Conservation (phyloP, 1,140 invertebrate species). For the Hylaeus anthracinus region DNA sequence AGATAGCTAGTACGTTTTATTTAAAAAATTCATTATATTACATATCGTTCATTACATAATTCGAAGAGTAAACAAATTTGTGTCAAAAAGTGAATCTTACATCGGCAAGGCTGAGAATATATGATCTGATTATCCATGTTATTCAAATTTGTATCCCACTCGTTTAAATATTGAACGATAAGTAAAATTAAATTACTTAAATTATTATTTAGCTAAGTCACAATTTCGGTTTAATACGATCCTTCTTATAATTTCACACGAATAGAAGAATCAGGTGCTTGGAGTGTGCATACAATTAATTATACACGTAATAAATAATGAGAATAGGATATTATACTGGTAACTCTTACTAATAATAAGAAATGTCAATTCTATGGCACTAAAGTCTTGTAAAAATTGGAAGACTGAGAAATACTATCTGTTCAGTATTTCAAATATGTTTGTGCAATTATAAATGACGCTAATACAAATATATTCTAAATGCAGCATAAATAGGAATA, state of each 20-base stretch:
- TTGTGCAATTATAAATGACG: conserved; percentile 27
- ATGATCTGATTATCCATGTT: not conserved
- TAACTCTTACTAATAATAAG: conserved; percentile 20
- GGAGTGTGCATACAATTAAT: not conserved
- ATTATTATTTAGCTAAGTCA: conserved; percentile 19
- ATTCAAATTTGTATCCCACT: not conserved
- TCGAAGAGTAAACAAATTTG: conserved; percentile 11
- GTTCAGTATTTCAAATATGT: conserved; percentile 28
- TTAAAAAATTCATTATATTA: conserved; percentile 49
- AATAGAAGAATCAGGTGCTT: conserved; percentile 6
- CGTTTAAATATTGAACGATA: not conserved
- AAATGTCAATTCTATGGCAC: conserved; percentile 53
- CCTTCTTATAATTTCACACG: not conserved
- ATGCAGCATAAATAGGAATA: conserved; percentile 37
- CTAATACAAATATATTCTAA: conserved; percentile 40
- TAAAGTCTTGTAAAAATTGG: conserved; percentile 57
- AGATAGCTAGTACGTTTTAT: conserved; percentile 48
- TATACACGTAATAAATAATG: conserved; percentile 32
- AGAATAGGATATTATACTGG: conserved; percentile 24
- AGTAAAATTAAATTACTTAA: conserved; percentile 13
- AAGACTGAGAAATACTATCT: conserved; percentile 49
- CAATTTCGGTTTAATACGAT: not conserved
- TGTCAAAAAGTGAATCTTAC: not conserved
- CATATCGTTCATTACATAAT: conserved; percentile 32
- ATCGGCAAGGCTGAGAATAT: not conserved